Evolutionary conservation across 2,888 invertebrate species (phyloP).

Genomic region (Nephrotoma guestfalica): DNA sequence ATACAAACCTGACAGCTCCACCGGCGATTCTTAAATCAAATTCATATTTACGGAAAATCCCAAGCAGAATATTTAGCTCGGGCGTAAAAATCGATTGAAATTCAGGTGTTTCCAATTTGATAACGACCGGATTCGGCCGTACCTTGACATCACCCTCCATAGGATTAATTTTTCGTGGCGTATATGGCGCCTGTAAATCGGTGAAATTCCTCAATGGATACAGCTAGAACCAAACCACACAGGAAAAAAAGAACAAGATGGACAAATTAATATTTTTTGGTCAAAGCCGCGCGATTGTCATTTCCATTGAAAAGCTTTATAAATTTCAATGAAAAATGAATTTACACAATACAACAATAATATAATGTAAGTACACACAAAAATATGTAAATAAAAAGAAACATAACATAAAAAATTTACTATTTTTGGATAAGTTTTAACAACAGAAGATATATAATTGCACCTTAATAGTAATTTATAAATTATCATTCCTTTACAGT

Average conservation of each 20-base stretch:
- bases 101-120: slow-evolving; percentile 55
- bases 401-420: neutral
- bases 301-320: neutral
- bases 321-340: neutral
- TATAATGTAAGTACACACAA: neutral
- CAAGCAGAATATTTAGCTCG: slow-evolving; percentile 55
- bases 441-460: neutral
- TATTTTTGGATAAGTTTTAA: neutral
- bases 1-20: slow-evolving; percentile 70
- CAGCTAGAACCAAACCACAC: neutral
- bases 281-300: neutral
- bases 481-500: neutral
- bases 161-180: neutral
- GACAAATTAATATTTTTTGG: neutral
- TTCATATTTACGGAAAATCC: slow-evolving; percentile 63
- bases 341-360: neutral
- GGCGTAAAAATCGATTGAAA: slow-evolving; percentile 69
- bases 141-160: slow-evolving; percentile 19
- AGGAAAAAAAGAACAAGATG: neutral
- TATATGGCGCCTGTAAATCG: neutral
- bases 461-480: neutral
- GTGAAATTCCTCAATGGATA: neutral
- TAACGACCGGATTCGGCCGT: slow-evolving; percentile 51
- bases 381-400: neutral
- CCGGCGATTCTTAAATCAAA: slow-evolving; percentile 90